Conservation (phyloP, 2,888 invertebrate genomes). For the Agriopis leucophaearia region DNA sequence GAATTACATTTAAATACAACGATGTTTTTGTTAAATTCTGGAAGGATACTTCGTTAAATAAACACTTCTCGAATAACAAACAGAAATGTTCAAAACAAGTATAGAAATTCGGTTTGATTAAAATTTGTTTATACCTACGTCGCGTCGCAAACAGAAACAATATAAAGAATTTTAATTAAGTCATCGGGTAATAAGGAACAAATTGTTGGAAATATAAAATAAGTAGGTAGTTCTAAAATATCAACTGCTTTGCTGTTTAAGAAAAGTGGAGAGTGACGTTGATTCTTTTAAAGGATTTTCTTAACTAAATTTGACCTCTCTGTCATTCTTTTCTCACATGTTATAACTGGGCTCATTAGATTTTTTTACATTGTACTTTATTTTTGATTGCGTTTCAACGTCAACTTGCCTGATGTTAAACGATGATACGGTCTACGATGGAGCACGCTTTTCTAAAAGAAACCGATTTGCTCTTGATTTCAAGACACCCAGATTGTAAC, state of each 20-base stretch:
- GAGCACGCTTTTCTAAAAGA: no score
- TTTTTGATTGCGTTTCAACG: no score
- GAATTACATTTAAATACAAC: slow-evolving; percentile 16
- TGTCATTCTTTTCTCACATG: no score
- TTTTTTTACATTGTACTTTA: no score
- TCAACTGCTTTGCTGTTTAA: neutral
- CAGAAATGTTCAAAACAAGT: slow-evolving; percentile 25
- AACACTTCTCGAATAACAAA: slow-evolving; percentile 34
- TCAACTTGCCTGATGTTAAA: no score
- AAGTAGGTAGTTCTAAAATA: neutral
- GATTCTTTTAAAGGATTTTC: no score
- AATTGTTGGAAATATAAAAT: slow-evolving; percentile 13
- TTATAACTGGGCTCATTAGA: no score
- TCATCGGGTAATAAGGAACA: slow-evolving; percentile 19
- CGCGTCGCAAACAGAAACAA: slow-evolving; percentile 36
- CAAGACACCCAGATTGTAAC: no score
- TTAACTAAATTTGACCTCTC: no score
- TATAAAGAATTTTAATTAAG: slow-evolving; percentile 39
- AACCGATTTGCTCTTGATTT: no score
- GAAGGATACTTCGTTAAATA: slow-evolving; percentile 25
- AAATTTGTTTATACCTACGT: slow-evolving; percentile 42
- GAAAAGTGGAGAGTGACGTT: neutral
- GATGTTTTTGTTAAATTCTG: slow-evolving; percentile 20
- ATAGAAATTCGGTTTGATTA: slow-evolving; percentile 36
- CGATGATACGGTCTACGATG: no score